Evolutionary conservation across 1,140 invertebrate species (phyloP).

Genomic region (Paraescarpia echinospica): DNA sequence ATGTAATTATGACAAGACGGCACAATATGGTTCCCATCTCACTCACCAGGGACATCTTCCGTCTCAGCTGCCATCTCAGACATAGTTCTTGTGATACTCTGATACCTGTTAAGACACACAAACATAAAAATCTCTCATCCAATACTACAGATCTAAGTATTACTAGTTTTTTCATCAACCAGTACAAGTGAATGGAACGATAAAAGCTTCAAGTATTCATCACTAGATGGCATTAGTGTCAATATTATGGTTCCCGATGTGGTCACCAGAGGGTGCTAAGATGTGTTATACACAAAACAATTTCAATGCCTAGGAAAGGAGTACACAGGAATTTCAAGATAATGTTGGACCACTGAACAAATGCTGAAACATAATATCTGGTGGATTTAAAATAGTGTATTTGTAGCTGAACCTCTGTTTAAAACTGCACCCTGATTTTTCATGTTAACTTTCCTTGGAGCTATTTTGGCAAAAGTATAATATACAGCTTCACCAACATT

Average conservation of each 20-base stretch:
- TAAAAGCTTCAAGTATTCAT: neutral
- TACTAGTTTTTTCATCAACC: neutral
- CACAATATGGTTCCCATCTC: neutral
- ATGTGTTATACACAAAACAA: too few relatives aligned
- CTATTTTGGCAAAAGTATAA: too few relatives aligned
- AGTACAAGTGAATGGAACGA: neutral
- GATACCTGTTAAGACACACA: neutral
- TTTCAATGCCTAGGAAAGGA: too few relatives aligned
- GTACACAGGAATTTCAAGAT: too few relatives aligned
- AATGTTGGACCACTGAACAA: too few relatives aligned
- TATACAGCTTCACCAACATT: neutral
- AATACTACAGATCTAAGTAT: neutral
- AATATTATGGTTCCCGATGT: neutral
- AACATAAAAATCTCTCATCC: neutral
- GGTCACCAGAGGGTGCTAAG: neutral
- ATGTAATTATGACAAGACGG: too few relatives aligned
- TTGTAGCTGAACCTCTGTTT: neutral
- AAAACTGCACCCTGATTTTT: neutral
- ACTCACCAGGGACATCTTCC: neutral
- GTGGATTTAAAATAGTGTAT: too few relatives aligned
- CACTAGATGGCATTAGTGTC: neutral
- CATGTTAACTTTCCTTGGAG: too few relatives aligned
- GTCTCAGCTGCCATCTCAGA: neutral
- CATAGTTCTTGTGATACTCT: constrained; percentile 15
- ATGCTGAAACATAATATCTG: too few relatives aligned